Evolutionary conservation across 2,113 vertebrate species (phyloP).

Genomic region (Sus scrofa): DNA sequence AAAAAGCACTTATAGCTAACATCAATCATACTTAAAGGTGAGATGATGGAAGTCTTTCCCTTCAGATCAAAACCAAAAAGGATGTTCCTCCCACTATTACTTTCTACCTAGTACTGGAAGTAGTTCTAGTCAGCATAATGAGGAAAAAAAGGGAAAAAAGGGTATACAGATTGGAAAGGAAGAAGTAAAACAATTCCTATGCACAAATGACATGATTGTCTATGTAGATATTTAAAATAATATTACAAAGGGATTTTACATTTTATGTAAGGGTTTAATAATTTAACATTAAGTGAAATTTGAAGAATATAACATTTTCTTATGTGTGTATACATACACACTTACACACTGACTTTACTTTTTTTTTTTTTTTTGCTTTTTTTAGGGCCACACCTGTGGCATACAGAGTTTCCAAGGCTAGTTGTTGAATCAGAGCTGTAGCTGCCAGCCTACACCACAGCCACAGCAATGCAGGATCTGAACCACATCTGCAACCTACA

Average conservation of each 20-base stretch:
- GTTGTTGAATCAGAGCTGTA: too few relatives aligned
- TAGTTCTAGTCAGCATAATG: neutral
- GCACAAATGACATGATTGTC: neutral
- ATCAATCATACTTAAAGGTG: neutral
- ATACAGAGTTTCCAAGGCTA: too few relatives aligned
- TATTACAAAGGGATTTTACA: neutral
- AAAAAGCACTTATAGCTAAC: neutral
- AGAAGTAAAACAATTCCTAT: neutral
- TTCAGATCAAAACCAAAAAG: neutral
- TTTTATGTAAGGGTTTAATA: neutral
- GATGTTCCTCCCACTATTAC: neutral
- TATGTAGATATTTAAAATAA: neutral
- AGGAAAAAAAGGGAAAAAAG: neutral
- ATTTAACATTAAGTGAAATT: slow-evolving; percentile 14
- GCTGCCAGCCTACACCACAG: too few relatives aligned
- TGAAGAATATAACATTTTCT: neutral
- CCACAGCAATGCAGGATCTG: too few relatives aligned
- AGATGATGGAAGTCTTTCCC: neutral
- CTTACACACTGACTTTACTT: neutral
- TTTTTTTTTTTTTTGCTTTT: too few relatives aligned
- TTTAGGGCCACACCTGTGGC: too few relatives aligned
- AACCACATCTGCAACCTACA: too few relatives aligned
- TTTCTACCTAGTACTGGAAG: neutral
- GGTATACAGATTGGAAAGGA: neutral
- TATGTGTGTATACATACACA: neutral